These are phyloP conservation scores for Meloe dianella DNA, from an alignment of 2,888 invertebrate species.

Conservation along the genomic window DNA sequence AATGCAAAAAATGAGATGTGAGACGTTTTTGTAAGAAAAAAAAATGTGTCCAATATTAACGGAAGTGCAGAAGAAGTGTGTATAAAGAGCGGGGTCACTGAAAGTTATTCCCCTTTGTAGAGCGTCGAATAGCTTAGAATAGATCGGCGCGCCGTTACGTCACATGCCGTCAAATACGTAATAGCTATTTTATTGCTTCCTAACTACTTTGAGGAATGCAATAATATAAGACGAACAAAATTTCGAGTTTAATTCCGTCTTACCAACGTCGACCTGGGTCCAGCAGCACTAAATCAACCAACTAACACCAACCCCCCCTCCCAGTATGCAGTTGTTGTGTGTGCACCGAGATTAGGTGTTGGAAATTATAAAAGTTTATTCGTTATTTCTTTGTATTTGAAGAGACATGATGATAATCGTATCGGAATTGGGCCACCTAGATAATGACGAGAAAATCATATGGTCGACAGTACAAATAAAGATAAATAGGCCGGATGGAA, in stretches of 20 bases:
- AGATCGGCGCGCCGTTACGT: constrained; percentile 58
- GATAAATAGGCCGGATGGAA: constrained; percentile 46
- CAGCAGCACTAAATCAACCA: background rate
- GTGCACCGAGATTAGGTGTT: too few relatives aligned
- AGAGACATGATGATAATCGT: background rate
- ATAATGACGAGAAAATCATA: constrained; percentile 32
- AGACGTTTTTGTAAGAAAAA: too few relatives aligned
- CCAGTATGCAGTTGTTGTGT: too few relatives aligned
- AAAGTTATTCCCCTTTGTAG: constrained; percentile 54
- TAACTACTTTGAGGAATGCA: constrained; percentile 43
- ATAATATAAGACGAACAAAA: constrained; percentile 43
- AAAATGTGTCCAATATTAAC: constrained; percentile 23
- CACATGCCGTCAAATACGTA: constrained; percentile 52
- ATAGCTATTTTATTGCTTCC: constrained; percentile 50
- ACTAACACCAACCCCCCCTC: background rate
- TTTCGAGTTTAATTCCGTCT: constrained; percentile 40
- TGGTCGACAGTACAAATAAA: constrained; percentile 35
- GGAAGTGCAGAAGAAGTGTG: constrained; percentile 30
- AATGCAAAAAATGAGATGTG: too few relatives aligned
- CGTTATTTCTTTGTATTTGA: too few relatives aligned
- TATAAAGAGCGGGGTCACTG: constrained; percentile 47
- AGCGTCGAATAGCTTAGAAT: constrained; percentile 50
- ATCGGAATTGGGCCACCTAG: constrained; percentile 5
- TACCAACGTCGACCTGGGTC: background rate
- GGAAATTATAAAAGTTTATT: too few relatives aligned